Conservation (phyloP, 2,113 vertebrate species). For the Sminthopsis crassicaudata region DNA sequence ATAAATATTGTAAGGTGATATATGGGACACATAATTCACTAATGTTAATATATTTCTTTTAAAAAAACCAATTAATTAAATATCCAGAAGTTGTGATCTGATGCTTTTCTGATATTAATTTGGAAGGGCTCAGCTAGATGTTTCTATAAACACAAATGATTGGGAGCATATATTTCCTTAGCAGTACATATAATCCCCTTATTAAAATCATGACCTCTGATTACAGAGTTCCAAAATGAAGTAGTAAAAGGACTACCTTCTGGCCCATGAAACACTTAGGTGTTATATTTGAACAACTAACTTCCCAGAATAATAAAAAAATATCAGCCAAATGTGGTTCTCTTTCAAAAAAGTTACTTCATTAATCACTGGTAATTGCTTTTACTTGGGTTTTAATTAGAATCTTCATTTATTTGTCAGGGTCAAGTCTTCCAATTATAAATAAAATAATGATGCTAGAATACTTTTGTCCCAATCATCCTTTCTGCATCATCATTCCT, state of each 20-base stretch:
- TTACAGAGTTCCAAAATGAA: neutral
- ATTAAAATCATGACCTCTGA: neutral
- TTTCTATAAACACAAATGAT: conserved; percentile 38
- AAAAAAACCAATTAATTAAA: neutral
- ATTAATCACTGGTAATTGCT: neutral
- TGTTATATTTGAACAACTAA: neutral
- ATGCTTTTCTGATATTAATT: conserved; percentile 20
- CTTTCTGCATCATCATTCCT: conserved; percentile 60
- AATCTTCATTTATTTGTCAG: neutral
- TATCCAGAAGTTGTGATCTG: neutral
- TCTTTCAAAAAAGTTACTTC: neutral
- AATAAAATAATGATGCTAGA: conserved; percentile 48
- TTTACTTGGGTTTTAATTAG: conserved; percentile 1
- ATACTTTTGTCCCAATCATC: conserved; percentile 62
- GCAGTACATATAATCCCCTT: conserved; percentile 16
- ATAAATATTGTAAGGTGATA: conserved; percentile 17
- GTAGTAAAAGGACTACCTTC: conserved; percentile 17
- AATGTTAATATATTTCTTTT: neutral
- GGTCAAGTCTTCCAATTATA: conserved; percentile 2
- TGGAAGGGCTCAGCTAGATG: conserved; percentile 22
- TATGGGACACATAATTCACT: conserved; percentile 7
- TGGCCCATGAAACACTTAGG: neutral
- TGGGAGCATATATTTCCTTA: conserved; percentile 26
- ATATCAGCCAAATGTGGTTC: neutral
- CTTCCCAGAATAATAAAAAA: conserved; percentile 3